A percentile compares a stretch with the other conserved stretches of the same genome.
These are phyloP conservation scores for Thaumetopoea pityocampa DNA, from an alignment of 1,140 invertebrate species.

Conservation along the genomic window DNA sequence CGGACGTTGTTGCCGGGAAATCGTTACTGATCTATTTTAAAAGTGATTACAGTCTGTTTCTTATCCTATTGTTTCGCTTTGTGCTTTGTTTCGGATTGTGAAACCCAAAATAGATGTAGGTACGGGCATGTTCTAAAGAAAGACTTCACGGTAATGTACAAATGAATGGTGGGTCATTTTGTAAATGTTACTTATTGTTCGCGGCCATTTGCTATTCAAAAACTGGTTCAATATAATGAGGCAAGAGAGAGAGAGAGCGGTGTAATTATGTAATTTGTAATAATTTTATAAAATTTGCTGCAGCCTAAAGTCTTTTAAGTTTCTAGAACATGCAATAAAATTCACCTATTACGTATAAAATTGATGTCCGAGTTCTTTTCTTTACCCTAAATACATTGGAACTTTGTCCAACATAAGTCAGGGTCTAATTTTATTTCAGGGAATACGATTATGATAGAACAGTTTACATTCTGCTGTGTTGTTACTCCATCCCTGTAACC, in stretches of 20 bases:
- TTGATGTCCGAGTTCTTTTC: too few species aligned
- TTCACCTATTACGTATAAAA: too few species aligned
- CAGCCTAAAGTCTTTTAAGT: too few species aligned
- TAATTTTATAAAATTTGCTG: too few species aligned
- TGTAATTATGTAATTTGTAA: too few species aligned
- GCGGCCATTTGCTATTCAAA: constrained; percentile 38
- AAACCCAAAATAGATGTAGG: constrained; percentile 26
- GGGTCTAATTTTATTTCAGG: too few species aligned
- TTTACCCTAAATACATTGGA: too few species aligned
- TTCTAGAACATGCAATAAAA: too few species aligned
- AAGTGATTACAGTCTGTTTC: constrained; percentile 50
- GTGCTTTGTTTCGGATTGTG: constrained; percentile 26
- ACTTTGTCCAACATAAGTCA: too few species aligned
- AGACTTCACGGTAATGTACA: constrained; percentile 40
- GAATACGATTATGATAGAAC: too few species aligned
- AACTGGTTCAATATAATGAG: constrained; percentile 17
- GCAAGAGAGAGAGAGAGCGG: constrained; percentile 10
- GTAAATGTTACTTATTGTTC: constrained; percentile 16
- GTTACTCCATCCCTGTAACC: too few species aligned
- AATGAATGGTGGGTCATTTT: constrained; percentile 42
- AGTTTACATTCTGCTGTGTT: too few species aligned
- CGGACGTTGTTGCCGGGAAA: constrained; percentile 41
- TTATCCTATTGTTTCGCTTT: constrained; percentile 46
- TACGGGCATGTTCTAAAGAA: constrained; percentile 24
- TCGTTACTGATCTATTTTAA: constrained; percentile 58